Evolutionary conservation across 92 coral and sea anemone species (phyloP), one percentile per base, ranked within the genome.

Genomic region (Heteractis magnifica): DNA sequence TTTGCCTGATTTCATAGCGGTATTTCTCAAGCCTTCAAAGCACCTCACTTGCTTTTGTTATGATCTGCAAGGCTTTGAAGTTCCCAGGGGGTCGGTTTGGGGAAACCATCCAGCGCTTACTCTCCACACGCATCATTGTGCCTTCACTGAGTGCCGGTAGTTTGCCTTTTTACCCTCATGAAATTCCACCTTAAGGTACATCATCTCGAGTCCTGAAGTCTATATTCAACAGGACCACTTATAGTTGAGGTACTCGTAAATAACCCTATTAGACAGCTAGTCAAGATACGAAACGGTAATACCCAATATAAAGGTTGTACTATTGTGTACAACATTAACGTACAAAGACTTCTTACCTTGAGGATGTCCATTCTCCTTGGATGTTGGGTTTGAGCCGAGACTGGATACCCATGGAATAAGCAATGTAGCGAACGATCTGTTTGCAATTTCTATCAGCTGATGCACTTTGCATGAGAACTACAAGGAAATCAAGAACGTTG

Each of bases 341-440:
- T 14, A 49, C 78, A 13, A 49, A n/a, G 10, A 0, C 15, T 21
- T 68, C 77, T 56, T 90, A 92, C 95, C 88, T 83, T 26, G 95
- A 85, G 18, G 95, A 92, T 6, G 93, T 92, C 95, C 95, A 92
- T 79, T 88, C 93, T 64, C 95, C 93, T 55, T 56, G 82, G 49
- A 92, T 88, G 48, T 88, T 90, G 44, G 93, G 90, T 59, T 56
- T 59, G 51, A 56, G 82, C 18, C 88, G 75, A 4, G 78, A 90
- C 51, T 82, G 79, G 15, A 92, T 76, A 52, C 95, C 92, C 53
- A 83, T 86, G 85, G 91, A 83, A 83, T 90, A 89, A 65, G 88
- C 79, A 4, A 92, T 87, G 85, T 87, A 77, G 72, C 89, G 79
- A 2, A 90, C 92, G 21, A 85, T 88, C 49, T 65, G 58, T 51